Percentiles rank a stretch among this genome's conserved stretches.
Evolutionary conservation across 2,113 vertebrate species (phyloP).

Genomic region (Rhinichthys klamathensis): DNA sequence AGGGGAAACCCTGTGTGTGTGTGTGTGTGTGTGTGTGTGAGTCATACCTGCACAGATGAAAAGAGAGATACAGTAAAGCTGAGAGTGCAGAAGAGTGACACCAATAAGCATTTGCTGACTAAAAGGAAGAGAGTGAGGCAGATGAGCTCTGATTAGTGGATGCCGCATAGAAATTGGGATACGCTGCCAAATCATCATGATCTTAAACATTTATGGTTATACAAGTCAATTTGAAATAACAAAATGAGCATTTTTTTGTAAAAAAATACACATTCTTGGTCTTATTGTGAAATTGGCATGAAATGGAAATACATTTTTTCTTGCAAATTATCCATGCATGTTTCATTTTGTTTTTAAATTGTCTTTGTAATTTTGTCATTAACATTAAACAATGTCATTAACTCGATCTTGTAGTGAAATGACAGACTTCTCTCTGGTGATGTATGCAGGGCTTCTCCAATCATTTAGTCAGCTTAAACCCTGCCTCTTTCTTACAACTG

Average conservation of each 20-base stretch:
- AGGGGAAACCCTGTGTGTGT: conserved; percentile 48
- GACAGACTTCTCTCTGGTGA: not conserved
- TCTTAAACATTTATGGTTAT: too few relatives aligned
- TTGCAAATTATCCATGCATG: not conserved
- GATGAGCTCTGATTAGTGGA: conserved; percentile 40
- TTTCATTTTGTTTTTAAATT: too few relatives aligned
- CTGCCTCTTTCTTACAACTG: too few relatives aligned
- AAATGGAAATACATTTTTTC: too few relatives aligned
- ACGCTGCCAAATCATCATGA: not conserved
- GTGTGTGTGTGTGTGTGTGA: conserved; percentile 37
- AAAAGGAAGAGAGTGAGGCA: conserved; percentile 41
- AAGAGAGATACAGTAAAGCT: conserved; percentile 50
- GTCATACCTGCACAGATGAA: conserved; percentile 58
- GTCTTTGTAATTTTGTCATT: not conserved
- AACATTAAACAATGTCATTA: not conserved
- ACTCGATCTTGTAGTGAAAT: not conserved
- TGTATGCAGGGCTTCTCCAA: not conserved
- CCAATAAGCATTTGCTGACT: conserved; percentile 47
- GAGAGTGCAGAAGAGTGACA: conserved; percentile 48
- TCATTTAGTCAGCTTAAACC: not conserved
- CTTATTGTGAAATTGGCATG: too few relatives aligned
- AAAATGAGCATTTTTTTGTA: not conserved
- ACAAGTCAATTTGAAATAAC: not conserved
- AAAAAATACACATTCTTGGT: too few relatives aligned
- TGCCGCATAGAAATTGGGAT: conserved; percentile 25